Conservation (phyloP, 2,888 invertebrate genomes). For the Nematopogon swammerdamellus region DNA sequence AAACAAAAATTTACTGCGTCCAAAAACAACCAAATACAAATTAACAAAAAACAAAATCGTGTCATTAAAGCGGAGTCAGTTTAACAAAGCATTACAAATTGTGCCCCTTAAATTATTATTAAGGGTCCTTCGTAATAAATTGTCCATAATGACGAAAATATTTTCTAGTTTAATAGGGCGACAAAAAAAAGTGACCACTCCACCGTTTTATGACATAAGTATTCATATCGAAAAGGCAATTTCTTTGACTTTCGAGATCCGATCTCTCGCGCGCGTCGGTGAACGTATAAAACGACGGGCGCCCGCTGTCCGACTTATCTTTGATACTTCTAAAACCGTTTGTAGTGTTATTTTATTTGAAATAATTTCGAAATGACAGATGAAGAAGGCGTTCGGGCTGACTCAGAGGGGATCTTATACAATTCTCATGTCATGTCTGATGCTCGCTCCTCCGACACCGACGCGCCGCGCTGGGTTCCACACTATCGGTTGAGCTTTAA, state of each 20-base stretch:
- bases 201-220: constrained; percentile 40
- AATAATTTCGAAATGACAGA: constrained; percentile 45
- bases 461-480: too few relatives aligned
- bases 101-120: constrained; percentile 46
- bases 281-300: constrained; percentile 46
- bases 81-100: constrained; percentile 31
- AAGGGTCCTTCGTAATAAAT: constrained; percentile 43
- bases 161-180: constrained; percentile 30
- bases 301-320: constrained; percentile 17
- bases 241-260: constrained; percentile 37
- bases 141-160: constrained; percentile 47
- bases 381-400: constrained; percentile 28
- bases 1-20: too few relatives aligned
- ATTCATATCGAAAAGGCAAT: constrained; percentile 31
- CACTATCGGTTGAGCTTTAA: too few relatives aligned
- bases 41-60: neutral
- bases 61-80: constrained; percentile 10
- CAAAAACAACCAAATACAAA: too few relatives aligned
- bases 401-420: constrained; percentile 11
- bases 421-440: neutral
- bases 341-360: constrained; percentile 24
- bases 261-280: constrained; percentile 47
- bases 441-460: too few relatives aligned
- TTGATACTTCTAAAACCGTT: neutral
- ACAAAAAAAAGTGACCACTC: constrained; percentile 39